These are phyloP conservation scores for Melanogrammus aeglefinus DNA, from an alignment of 2,797 vertebrate genomes.

Conservation along the genomic window DNA sequence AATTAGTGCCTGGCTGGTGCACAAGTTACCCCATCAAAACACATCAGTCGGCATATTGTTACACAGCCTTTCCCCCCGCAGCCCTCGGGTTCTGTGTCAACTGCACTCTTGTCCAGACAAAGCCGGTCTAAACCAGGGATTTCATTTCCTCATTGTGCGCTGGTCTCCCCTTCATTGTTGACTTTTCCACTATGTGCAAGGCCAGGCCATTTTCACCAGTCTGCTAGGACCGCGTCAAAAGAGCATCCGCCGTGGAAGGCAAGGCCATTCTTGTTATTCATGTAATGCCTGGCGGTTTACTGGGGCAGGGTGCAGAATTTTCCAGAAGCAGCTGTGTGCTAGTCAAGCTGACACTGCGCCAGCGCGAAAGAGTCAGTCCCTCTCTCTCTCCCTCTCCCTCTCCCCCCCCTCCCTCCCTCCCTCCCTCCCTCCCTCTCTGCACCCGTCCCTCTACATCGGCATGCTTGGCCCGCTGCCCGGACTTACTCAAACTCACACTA, in stretches of 20 bases:
- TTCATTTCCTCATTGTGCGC: conserved; percentile 71
- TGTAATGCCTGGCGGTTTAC: conserved; percentile 86
- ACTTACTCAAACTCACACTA: conserved; percentile 81
- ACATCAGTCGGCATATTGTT: conserved; percentile 68
- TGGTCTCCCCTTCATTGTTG: conserved; percentile 67
- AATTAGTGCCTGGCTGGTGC: conserved; percentile 68
- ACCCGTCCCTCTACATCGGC: conserved; percentile 64
- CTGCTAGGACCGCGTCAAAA: conserved; percentile 67
- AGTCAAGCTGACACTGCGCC: conserved; percentile 76
- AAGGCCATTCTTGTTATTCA: conserved; percentile 71
- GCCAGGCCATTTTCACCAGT: conserved; percentile 68
- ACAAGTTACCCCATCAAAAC: conserved; percentile 67
- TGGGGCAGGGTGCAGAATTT: conserved; percentile 85
- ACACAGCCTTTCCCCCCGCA: conserved; percentile 58
- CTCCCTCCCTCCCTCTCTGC: conserved; percentile 13
- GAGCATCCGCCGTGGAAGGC: conserved; percentile 62
- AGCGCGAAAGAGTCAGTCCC: conserved; percentile 55
- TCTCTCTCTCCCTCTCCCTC: conserved; percentile 52
- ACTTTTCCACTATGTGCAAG: conserved; percentile 72
- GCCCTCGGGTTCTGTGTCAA: conserved; percentile 61
- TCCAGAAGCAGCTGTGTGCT: conserved; percentile 95
- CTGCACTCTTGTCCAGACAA: conserved; percentile 65
- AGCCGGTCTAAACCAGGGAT: conserved; percentile 68
- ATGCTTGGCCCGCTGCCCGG: conserved; percentile 81
- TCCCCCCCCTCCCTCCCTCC: conserved; percentile 17